A percentile compares a stretch with the other conserved stretches of the same genome.
phyloP scores from a whole-genome alignment of 2,797 vertebrate genomes.

The Lutjanus argentimaculatus region DNA sequence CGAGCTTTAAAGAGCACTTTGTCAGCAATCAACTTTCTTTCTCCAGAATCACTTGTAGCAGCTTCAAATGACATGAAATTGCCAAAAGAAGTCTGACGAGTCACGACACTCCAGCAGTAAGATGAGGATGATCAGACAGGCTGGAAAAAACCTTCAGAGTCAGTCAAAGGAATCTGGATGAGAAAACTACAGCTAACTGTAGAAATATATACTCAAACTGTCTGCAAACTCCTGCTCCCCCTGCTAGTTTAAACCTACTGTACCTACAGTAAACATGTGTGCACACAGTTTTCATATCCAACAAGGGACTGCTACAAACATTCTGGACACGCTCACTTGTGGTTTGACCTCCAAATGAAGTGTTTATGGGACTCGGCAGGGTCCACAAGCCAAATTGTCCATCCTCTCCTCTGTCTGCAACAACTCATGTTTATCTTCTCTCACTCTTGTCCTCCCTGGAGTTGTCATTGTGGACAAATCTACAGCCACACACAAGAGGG shows the following conservation, averaged over 20 bases:
- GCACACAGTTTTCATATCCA: not conserved
- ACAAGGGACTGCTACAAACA: not conserved
- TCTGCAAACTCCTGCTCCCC: not conserved
- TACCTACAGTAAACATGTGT: not conserved
- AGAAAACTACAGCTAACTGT: not conserved
- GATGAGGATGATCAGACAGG: not conserved
- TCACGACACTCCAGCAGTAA: not conserved
- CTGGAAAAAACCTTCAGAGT: not conserved
- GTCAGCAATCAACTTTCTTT: too few species aligned
- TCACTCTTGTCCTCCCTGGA: not conserved
- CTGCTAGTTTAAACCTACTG: not conserved
- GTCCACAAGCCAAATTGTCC: too few species aligned
- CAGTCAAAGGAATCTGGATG: not conserved
- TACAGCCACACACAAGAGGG: not conserved
- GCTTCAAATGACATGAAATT: not conserved
- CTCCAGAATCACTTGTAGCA: too few species aligned
- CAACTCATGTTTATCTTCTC: not conserved
- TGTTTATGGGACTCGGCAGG: not conserved
- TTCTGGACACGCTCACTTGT: not conserved
- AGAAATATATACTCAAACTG: not conserved
- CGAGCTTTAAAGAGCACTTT: too few species aligned
- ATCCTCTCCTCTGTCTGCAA: too few species aligned
- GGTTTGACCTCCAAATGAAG: not conserved
- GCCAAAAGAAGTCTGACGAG: not conserved
- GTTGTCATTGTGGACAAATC: not conserved